A percentile compares a stretch with the other conserved stretches of the same genome.
phyloP scores from a whole-genome alignment of 1,140 invertebrate species.

The Psilanteris sp. region DNA sequence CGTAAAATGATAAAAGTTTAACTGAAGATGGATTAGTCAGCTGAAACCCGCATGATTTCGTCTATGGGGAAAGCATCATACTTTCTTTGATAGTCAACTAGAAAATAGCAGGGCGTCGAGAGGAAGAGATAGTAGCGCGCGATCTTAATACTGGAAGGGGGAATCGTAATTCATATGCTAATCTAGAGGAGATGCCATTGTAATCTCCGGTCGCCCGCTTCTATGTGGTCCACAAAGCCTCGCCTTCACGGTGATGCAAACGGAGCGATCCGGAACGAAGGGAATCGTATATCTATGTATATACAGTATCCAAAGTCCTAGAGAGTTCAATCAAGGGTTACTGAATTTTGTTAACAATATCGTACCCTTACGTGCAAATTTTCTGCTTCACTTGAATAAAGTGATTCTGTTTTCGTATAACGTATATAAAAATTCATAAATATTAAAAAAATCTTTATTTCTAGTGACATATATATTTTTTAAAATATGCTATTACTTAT shows the following conservation, averaged over 20 bases:
- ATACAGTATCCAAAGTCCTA: slow-evolving; percentile 63
- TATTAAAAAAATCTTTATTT: too few relatives aligned
- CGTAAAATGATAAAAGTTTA: slow-evolving; percentile 13
- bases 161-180: slow-evolving; percentile 80
- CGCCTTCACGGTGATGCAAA: slow-evolving; percentile 74
- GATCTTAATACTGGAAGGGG: slow-evolving; percentile 46
- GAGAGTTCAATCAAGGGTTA: slow-evolving; percentile 71
- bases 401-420: too few relatives aligned
- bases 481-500: too few relatives aligned
- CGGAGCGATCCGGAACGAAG: slow-evolving; percentile 72
- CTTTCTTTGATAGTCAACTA: slow-evolving; percentile 55
- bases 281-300: slow-evolving; percentile 68
- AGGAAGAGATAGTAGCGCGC: slow-evolving; percentile 48
- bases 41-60: slow-evolving; percentile 53
- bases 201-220: slow-evolving; percentile 78
- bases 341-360: slow-evolving; percentile 55
- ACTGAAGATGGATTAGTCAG: slow-evolving; percentile 28
- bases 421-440: too few relatives aligned
- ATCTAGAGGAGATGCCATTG: slow-evolving; percentile 80
- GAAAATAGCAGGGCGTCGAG: slow-evolving; percentile 45
- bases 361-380: slow-evolving; percentile 25
- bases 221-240: slow-evolving; percentile 75
- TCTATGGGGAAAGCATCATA: slow-evolving; percentile 20
- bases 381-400: neutral
- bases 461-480: too few relatives aligned